phyloP scores from a whole-genome alignment of 2,888 invertebrate species.

The Aleiodes testaceus region DNA sequence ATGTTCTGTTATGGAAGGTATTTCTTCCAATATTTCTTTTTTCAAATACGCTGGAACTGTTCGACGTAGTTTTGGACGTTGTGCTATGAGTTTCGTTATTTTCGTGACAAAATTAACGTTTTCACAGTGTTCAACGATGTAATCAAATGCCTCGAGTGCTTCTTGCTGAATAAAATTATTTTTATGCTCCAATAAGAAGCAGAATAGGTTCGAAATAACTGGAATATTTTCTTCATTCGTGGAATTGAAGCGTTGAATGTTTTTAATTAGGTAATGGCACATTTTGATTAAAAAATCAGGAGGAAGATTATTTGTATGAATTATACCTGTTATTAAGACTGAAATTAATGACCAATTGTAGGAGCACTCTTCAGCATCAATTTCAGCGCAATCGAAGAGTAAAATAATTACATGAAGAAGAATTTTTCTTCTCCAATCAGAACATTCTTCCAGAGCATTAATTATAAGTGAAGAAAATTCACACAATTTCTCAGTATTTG shows the following conservation, averaged over 20 bases:
- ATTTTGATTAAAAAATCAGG: conserved; percentile 39
- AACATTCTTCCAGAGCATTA: conserved; percentile 20
- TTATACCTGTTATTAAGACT: background rate
- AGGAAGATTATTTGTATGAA: conserved; percentile 33
- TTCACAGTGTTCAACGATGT: conserved; percentile 57
- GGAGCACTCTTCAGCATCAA: background rate
- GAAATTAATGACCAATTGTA: conserved; percentile 32
- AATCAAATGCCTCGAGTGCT: conserved; percentile 64
- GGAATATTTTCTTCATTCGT: conserved; percentile 33
- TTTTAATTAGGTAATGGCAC: conserved; percentile 39
- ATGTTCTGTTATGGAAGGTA: conserved; percentile 50
- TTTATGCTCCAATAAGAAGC: conserved; percentile 58
- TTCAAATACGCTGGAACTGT: conserved; percentile 61
- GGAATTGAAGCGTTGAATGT: conserved; percentile 27
- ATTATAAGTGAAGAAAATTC: conserved; percentile 17
- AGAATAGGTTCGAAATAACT: conserved; percentile 58
- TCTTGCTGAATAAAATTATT: conserved; percentile 63
- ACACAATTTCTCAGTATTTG: background rate
- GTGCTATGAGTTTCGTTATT: conserved; percentile 55
- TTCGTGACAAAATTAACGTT: conserved; percentile 59
- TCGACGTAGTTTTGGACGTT: conserved; percentile 54
- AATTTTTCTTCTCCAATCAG: conserved; percentile 38
- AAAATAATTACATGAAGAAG: conserved; percentile 43
- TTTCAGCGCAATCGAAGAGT: conserved; percentile 45
- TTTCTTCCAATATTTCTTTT: conserved; percentile 27